Evolutionary conservation across 2,797 vertebrate genomes (phyloP).

Genomic region (Danionella dracula): DNA sequence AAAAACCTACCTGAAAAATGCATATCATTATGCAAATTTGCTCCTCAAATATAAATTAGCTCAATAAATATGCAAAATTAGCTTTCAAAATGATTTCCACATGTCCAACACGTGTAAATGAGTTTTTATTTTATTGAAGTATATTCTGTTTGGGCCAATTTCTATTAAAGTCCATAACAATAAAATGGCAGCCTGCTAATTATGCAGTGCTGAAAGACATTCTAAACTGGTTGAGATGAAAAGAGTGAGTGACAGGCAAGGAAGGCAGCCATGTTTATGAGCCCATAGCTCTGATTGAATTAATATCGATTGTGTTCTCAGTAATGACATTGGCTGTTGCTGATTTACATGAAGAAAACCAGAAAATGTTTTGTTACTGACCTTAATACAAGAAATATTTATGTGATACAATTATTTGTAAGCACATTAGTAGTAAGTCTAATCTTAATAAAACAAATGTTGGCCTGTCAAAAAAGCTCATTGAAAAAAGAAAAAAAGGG

Average conservation of each 20-base stretch:
- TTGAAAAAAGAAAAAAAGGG: no score
- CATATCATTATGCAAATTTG: conserved; percentile 15
- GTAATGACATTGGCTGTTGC: conserved; percentile 52
- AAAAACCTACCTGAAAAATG: conserved; percentile 6
- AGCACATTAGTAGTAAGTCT: no score
- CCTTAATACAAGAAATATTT: no score
- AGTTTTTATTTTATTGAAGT: background rate
- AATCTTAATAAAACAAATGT: no score
- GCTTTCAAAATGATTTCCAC: conserved; percentile 6
- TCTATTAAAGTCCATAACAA: conserved; percentile 44
- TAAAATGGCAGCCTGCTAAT: conserved; percentile 55
- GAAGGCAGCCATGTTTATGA: conserved; percentile 34
- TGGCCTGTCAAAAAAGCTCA: no score
- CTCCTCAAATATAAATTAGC: conserved; percentile 13
- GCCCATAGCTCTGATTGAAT: conserved; percentile 56
- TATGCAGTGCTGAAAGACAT: conserved; percentile 46
- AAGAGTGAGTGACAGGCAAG: conserved; percentile 6
- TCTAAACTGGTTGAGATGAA: conserved; percentile 40
- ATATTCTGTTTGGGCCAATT: conserved; percentile 26
- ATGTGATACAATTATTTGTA: no score
- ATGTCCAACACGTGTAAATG: conserved; percentile 1
- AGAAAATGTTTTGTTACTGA: no score
- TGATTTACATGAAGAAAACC: conserved; percentile 67
- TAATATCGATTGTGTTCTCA: conserved; percentile 59
- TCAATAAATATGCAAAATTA: conserved; percentile 5